Base-by-base conservation (phyloP, 2,113 vertebrate genomes). In the Cyanoramphus novaezelandiae region DNA sequence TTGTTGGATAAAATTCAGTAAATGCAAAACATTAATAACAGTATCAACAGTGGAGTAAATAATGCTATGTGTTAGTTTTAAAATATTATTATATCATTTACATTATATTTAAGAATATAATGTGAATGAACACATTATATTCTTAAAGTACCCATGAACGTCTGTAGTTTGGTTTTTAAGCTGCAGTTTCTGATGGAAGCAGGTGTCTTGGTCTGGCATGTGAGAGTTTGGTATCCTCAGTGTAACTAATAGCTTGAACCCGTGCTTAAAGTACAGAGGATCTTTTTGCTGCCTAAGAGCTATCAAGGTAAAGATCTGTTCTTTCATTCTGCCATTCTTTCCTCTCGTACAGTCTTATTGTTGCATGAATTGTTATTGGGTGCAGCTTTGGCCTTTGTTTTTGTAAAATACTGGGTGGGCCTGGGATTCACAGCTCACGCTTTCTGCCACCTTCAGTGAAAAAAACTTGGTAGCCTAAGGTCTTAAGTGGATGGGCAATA, bases 171-270 rank as follows among this genome's bases (percentile, higher is more conserved):
- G 43, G 28, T 37, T 17, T 53, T 37, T n/a, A 31, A 63, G 37
- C 53, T 77, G 44, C 31, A 8, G 37, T 49, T 88, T 60, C 35
- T 94, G 46, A 11, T 74, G 60, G 41, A 72, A 80, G 13, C 1
- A 0, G 19, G 14, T n/a, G n/a, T 59, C 50, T 65, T n/a, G 13
- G 23, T 41, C n/a, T 60, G 70, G 8, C 7, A 1, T 7, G 27
- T 10, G 47, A 37, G 44, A 0, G 1, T 31, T 86, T 2, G 6
- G 17, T 35, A 11, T 37, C 6, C 2, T 57, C 69, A 11, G n/a
- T 10, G 31, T 23, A 47, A 33, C 24, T 18, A 31, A 23, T 50
- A 16, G 49, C 62, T 72, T 33, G 37, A 94, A 78, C 70, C 35
- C 47, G 19, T 78, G 10, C 49, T 69, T 52, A 2, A 69, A 74